Percentiles rank a stretch among this genome's conserved stretches.
Conservation (phyloP, 2,113 vertebrate genomes). For the Phocoena phocoena region DNA sequence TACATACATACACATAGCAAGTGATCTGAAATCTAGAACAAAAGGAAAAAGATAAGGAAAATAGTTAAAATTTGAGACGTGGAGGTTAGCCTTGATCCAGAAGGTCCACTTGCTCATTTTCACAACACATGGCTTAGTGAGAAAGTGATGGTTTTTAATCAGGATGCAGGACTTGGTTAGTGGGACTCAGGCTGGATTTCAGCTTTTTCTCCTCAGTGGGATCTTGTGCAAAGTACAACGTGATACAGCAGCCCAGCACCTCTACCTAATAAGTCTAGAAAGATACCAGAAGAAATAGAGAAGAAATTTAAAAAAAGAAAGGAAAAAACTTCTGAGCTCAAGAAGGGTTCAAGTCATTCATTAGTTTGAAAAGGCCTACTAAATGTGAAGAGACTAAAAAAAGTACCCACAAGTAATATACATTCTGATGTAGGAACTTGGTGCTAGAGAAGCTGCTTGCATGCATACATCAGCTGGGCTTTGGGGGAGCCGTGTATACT, state of each 20-base stretch:
- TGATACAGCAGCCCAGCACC: neutral
- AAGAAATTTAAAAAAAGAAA: neutral
- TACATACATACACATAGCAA: neutral
- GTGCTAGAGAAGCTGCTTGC: neutral
- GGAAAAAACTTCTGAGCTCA: neutral
- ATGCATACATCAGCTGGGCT: neutral
- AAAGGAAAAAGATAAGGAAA: conserved; percentile 14
- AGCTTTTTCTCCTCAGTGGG: neutral
- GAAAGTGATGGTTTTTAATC: neutral
- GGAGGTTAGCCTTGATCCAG: neutral
- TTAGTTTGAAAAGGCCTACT: conserved; percentile 5
- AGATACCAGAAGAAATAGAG: neutral
- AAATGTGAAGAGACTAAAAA: neutral
- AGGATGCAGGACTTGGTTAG: neutral
- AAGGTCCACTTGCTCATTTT: neutral
- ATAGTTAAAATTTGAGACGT: neutral
- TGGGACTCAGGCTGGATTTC: neutral
- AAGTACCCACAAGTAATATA: neutral
- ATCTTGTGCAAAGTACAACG: neutral
- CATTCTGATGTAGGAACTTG: neutral
- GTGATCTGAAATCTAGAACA: neutral
- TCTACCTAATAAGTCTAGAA: neutral
- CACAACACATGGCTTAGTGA: neutral
- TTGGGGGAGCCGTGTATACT: neutral
- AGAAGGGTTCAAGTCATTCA: neutral